Base-by-base conservation (phyloP, 23 tunicate species). In the Phallusia fumigata region DNA sequence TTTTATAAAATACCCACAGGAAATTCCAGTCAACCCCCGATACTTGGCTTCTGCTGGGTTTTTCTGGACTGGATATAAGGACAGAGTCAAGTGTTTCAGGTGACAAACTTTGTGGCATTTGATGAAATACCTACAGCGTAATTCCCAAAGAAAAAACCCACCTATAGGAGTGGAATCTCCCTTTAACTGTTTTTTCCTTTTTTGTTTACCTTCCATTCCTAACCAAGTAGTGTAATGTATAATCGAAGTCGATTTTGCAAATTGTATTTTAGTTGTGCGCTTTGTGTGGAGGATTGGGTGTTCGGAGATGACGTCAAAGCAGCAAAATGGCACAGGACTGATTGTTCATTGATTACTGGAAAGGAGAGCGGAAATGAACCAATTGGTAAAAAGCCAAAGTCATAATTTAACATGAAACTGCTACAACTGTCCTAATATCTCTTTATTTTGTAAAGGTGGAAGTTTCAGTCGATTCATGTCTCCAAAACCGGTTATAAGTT, bases 81-180 rank as follows among this genome's bases (percentile, higher is more conserved):
- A 89, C 69, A 78, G 94, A 64, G 94, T 89, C 77, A 89, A 89
- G 65, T 89, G 94, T 33, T 89, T 89, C 52, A 44, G 81, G 81
- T 78, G 0, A 5, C 47, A 40, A 40, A 40, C 47, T 3, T 10
- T 3, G 10, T 10, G 5, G 47, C 47, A 40, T 40, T 5, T 40
- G 47, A n/a, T n/a, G n/a, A n/a, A n/a, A n/a, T n/a, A n/a, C n/a
- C n/a, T n/a, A n/a, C n/a, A n/a, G n/a, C n/a, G n/a, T n/a, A n/a
- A n/a, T n/a, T n/a, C n/a, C n/a, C n/a, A n/a, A n/a, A n/a, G n/a
- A n/a, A n/a, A n/a, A n/a, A n/a, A n/a, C n/a, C n/a, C n/a, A n/a
- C n/a, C n/a, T n/a, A n/a, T n/a, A n/a, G n/a, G n/a, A n/a, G n/a
- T n/a, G n/a, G n/a, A n/a, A n/a, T n/a, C n/a, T n/a, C n/a, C n/a